Evolutionary conservation across 2,113 vertebrate genomes (phyloP).

Genomic region (Hydrolagus affinis): DNA sequence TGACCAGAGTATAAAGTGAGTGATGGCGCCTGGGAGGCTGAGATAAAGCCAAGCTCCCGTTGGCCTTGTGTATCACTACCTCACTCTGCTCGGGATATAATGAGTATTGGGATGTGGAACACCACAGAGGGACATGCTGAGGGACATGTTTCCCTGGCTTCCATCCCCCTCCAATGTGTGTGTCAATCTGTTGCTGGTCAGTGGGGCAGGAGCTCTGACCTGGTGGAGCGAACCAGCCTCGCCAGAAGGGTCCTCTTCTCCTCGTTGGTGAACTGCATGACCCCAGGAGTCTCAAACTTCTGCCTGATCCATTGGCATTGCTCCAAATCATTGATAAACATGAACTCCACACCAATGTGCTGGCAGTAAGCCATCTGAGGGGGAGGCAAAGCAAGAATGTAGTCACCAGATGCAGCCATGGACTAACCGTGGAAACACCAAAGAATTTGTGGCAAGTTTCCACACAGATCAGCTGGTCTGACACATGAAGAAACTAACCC

Average conservation of each 20-base stretch:
- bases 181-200: too few species aligned
- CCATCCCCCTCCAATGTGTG: background rate
- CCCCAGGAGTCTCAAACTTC: slow-evolving; percentile 85
- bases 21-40: too few species aligned
- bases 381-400: background rate
- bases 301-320: slow-evolving; percentile 92
- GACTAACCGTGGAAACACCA: background rate
- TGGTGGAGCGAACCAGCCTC: slow-evolving; percentile 80
- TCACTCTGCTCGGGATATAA: too few species aligned
- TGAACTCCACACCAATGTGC: slow-evolving; percentile 90
- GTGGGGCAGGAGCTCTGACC: slow-evolving; percentile 47
- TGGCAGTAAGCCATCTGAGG: slow-evolving; percentile 80
- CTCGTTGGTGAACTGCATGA: slow-evolving; percentile 76
- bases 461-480: too few species aligned
- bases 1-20: too few species aligned
- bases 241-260: slow-evolving; percentile 80
- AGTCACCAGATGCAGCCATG: background rate
- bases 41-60: too few species aligned
- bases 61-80: too few species aligned
- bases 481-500: too few species aligned
- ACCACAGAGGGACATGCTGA: background rate
- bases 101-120: background rate
- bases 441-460: background rate
- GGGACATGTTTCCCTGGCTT: too few species aligned
- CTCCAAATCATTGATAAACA: slow-evolving; percentile 92